These are phyloP conservation scores for Drosophila saltans DNA, from an alignment of 1,140 invertebrate species.

Conservation along the genomic window DNA sequence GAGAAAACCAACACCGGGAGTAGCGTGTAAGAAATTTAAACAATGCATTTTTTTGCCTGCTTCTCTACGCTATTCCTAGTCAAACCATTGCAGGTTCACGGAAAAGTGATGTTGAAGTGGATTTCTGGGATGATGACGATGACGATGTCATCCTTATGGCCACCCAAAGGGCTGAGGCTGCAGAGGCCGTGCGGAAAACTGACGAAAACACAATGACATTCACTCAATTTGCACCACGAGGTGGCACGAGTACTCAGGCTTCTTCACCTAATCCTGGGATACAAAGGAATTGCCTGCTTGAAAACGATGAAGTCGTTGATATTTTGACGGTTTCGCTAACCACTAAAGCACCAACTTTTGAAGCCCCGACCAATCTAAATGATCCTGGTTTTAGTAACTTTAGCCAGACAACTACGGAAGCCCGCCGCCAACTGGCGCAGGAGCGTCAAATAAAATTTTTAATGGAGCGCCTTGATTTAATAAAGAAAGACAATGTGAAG, in stretches of 20 bases:
- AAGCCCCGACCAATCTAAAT: neutral
- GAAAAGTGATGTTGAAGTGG: slow-evolving; percentile 20
- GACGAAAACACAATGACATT: slow-evolving; percentile 55
- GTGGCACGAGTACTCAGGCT: slow-evolving; percentile 70
- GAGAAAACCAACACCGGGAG: slow-evolving; percentile 1
- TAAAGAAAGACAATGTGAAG: slow-evolving; percentile 71
- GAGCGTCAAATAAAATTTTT: slow-evolving; percentile 74
- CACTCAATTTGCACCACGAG: slow-evolving; percentile 55
- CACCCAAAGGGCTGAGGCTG: slow-evolving; percentile 68
- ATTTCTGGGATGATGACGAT: slow-evolving; percentile 76
- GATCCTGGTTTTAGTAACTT: neutral
- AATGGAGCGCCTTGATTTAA: slow-evolving; percentile 63
- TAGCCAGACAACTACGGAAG: slow-evolving; percentile 24
- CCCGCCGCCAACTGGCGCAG: slow-evolving; percentile 62
- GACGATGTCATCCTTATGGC: slow-evolving; percentile 74
- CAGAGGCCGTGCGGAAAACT: slow-evolving; percentile 30
- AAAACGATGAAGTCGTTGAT: neutral
- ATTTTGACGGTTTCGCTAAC: neutral
- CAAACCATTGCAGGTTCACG: neutral
- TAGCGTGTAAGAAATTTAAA: neutral
- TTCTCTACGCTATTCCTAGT: neutral
- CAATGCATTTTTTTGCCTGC: neutral
- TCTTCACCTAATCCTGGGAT: neutral
- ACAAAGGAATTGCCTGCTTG: neutral
- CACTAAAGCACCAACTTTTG: neutral